Evolutionary conservation across 2,797 vertebrate genomes (phyloP).

Genomic region (Phataginus tricuspis): DNA sequence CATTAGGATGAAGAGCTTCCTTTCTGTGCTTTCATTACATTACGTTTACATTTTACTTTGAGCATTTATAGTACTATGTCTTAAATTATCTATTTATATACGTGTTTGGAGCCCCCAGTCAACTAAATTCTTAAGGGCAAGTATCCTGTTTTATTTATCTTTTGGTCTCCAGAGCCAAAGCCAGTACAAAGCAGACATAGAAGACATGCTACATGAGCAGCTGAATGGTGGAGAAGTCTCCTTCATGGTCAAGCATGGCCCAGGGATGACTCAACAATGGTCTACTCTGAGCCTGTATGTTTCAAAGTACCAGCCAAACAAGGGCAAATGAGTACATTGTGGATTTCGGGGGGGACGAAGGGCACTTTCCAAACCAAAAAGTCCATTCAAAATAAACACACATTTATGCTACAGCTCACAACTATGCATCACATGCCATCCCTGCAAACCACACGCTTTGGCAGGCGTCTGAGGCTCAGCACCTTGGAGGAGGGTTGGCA

Average conservation of each 20-base stretch:
- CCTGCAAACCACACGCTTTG: neutral
- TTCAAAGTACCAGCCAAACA: neutral
- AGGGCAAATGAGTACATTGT: neutral
- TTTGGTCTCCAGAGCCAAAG: neutral
- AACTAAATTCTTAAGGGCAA: neutral
- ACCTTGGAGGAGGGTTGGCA: neutral
- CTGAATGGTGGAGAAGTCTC: neutral
- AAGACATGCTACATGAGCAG: neutral
- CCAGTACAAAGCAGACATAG: neutral
- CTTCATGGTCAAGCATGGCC: neutral
- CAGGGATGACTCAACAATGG: neutral
- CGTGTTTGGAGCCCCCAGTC: neutral
- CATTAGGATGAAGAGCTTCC: neutral
- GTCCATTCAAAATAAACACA: neutral
- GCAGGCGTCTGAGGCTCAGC: neutral
- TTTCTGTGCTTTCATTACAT: neutral
- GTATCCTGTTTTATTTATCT: neutral
- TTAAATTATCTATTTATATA: neutral
- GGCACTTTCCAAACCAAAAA: neutral
- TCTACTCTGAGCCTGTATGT: neutral
- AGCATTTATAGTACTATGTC: neutral
- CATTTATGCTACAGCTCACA: slow-evolving; percentile 10
- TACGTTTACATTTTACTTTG: neutral
- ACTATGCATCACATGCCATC: neutral
- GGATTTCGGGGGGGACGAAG: neutral